Evolutionary conservation across 1,140 invertebrate genomes (phyloP).

Genomic region (Phthorimaea operculella): DNA sequence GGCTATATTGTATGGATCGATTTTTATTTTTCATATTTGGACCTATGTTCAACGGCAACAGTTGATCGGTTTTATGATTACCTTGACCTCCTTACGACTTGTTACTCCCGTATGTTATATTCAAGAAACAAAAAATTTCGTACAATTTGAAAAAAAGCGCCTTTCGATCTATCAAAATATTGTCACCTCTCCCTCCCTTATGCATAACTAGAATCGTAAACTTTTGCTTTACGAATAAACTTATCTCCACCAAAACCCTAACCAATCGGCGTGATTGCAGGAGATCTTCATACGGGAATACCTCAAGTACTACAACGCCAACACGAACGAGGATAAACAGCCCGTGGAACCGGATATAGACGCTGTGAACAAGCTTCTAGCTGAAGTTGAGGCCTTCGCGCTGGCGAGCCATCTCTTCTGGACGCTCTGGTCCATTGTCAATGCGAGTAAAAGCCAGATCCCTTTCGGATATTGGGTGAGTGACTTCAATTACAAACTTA

Average conservation of each 20-base stretch:
- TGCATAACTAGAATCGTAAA: background rate
- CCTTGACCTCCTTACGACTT: too few species aligned
- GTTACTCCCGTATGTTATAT: too few species aligned
- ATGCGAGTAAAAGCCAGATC: slow-evolving; percentile 88
- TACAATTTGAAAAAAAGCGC: too few species aligned
- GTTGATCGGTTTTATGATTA: too few species aligned
- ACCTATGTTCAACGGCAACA: too few species aligned
- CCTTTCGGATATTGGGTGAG: slow-evolving; percentile 95
- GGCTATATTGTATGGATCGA: too few species aligned
- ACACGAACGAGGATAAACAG: slow-evolving; percentile 25
- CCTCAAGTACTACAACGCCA: slow-evolving; percentile 52
- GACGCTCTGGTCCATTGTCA: slow-evolving; percentile 87
- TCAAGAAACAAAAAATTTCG: too few species aligned
- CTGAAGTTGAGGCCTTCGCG: slow-evolving; percentile 85
- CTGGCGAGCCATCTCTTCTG: slow-evolving; percentile 94
- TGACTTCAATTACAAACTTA: too few species aligned
- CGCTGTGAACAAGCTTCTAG: slow-evolving; percentile 72
- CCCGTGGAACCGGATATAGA: slow-evolving; percentile 46
- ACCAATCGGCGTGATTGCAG: slow-evolving; percentile 41
- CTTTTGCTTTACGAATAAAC: background rate
- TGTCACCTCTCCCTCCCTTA: too few species aligned
- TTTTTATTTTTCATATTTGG: too few species aligned
- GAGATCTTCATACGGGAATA: slow-evolving; percentile 72
- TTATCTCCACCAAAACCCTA: background rate
- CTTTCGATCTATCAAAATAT: too few species aligned